Evolutionary conservation across 2,888 invertebrate species (phyloP), one percentile per base, ranked within the genome.

Genomic region (Eumacrocentrus americanus): DNA sequence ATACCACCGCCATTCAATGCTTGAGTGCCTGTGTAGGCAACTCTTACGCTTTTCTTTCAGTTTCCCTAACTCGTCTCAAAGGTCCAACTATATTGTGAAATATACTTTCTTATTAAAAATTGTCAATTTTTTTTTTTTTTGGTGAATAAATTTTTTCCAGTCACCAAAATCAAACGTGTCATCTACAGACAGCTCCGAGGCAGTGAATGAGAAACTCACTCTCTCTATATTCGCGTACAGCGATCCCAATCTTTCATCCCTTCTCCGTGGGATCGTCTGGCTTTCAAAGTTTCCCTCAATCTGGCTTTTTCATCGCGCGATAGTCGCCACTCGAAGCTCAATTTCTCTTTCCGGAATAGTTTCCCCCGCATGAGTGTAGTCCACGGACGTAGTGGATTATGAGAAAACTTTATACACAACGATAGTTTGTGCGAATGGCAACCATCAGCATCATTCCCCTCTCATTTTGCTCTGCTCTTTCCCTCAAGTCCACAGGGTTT

Each of bases 391-490:
- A 51, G 55, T 60, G 60, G 63, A 63, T 63, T 63, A 63, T 63
- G 63, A 63, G 63, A 60, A 63, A 63, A 63, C 58, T 63, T 63
- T 63, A 63, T 63, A 53, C 55, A 50, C 46, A 46, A 34, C n/a
- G 12, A 58, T 37, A 50, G 42, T 51, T 12, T 4, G 42, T 25
- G 42, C 48, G 47, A 47, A 54, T 44, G 29, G 44, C 54, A 44
- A 42, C n/a, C 9, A 18, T 14, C 35, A 50, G 23, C 25, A n/a
- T n/a, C n/a, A n/a, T n/a, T n/a, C n/a, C 35, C 9, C 3, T 35
- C 2, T 35, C n/a, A 4, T 7, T 35, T 7, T 2, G 2, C n/a
- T 4, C n/a, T 7, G n/a, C 9, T 4, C 2, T 35, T 7, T 35
- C 35, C 2, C 18, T 40, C 11, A 6, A 40, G 38, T 40, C 12